Base-by-base conservation (phyloP, 2,797 vertebrate genomes). In the Lagorchestes hirsutus region DNA sequence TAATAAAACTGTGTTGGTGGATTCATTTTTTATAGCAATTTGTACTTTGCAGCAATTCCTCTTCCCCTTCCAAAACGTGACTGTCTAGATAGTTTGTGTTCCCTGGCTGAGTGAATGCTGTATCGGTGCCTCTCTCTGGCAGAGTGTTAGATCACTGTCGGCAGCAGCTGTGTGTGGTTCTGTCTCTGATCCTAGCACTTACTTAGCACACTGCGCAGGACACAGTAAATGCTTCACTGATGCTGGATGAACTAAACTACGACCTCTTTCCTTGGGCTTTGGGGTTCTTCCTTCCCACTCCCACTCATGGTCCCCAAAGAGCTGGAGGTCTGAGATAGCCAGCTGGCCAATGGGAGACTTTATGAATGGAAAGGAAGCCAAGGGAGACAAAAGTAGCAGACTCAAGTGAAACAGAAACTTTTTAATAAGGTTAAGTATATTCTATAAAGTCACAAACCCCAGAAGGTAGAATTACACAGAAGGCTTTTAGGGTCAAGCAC, bases 201-300 rank as follows among this genome's bases (percentile, higher is more conserved):
- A 11, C 29, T 3, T 12, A 14, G 31, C n/a, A 8, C 67, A 34
- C 9, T 2, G 67, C 0, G 0, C n/a, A 22, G 62, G 13, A n/a
- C 11, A 14, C 18, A 5, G 16, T 24, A 24, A 46, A 11, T 24
- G 3, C 9, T 82, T 82, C 22, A 27, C 9, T 1, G 27, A 27
- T 24, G 74, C 22, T 82, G n/a, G 74, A 22, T 46, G 40, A 24
- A 82, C 2, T 24, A 8, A 82, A 82, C 74, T 22, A 3, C 46
- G 74, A 31, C n/a, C 67, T 82, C 18, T 82, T 14, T 82, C 46
- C 67, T 31, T 46, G 67, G n/a, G 40, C 18, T 5, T 0, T 3
- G 8, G 40, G 5, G 40, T 24, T 16, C 40, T 22, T 82, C 40
- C 40, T 11, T 8, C 40, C 40, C 74, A 3, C 18, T 9, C 74